Evolutionary conservation across 2,113 vertebrate genomes (phyloP), one percentile per base, ranked within the genome.

Genomic region (Boleophthalmus pectinirostris): DNA sequence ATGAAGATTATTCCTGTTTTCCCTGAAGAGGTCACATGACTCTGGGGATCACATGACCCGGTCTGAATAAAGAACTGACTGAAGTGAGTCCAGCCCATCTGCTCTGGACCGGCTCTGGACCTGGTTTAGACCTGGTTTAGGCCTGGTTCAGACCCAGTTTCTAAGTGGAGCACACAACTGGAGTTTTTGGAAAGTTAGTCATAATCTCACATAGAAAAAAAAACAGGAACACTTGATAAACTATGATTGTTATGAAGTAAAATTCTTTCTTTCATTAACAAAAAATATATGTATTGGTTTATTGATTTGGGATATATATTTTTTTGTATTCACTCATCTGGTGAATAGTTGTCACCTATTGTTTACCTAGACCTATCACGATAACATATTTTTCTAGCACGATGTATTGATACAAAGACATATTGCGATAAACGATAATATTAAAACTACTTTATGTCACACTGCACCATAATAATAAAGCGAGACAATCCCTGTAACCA

Each of bases 1-100:
- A 57, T 25, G 56, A n/a, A 57, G 56, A 14, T 57, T 57, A 57
- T 57, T 57, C 56, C 56, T 15, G 56, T 57, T 57, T 57, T 21
- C 56, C 56, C 56, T 57, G 21, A 57, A 57, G 56, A 25, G 56
- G 23, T 57, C 56, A 57, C 56, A 24, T 24, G 56, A 57, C 56
- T 57, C 56, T 24, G 11, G 56, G 56, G 56, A 57, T 24, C 21
- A 57, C 56, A 24, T 25, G 56, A 25, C 56, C 56, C 56, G 8
- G n/a, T 57, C 56, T 25, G 56, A 57, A 57, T 57, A 57, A 57
- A 24, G 56, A 57, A 24, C 3, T 25, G 56, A 24, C 56, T 57
- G 56, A 57, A 57, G 56, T 57, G 23, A 57, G 21, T 24, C 56
- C 56, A 57, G 23, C 13, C 56, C 56, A 57, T 57, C 56, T 57